Percentiles rank a stretch among this genome's conserved stretches.
Evolutionary conservation across 2,888 invertebrate species (phyloP).

Genomic region (Trissonchulus sp.): DNA sequence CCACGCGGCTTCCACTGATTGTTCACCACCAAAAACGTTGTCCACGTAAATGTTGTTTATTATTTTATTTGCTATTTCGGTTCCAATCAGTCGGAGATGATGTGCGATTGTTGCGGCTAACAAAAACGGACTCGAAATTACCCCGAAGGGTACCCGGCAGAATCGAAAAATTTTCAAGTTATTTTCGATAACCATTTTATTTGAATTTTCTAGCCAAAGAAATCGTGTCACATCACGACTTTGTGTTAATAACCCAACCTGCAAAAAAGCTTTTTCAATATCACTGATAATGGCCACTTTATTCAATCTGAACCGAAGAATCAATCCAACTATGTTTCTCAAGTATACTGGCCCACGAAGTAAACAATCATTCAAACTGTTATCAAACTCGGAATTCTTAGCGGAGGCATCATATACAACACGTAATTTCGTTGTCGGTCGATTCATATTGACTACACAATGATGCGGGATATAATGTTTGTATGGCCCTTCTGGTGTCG

Average conservation of each 20-base stretch:
- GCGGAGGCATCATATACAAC: constrained; percentile 40
- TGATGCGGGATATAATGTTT: constrained; percentile 36
- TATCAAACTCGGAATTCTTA: constrained; percentile 19
- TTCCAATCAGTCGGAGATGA: constrained; percentile 12
- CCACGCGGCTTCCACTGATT: background rate
- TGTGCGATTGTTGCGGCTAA: constrained; percentile 22
- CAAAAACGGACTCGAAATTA: constrained; percentile 34
- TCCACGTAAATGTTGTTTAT: constrained; percentile 36
- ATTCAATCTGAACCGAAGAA: constrained; percentile 35
- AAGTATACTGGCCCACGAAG: constrained; percentile 34
- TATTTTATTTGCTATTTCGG: constrained; percentile 20
- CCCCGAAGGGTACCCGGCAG: constrained; percentile 38
- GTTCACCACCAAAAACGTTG: constrained; percentile 27
- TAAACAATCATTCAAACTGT: constrained; percentile 37
- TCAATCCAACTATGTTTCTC: constrained; percentile 30
- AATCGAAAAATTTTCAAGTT: constrained; percentile 34
- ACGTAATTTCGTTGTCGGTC: constrained; percentile 38
- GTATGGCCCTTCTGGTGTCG: background rate
- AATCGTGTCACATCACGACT: constrained; percentile 35
- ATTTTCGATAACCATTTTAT: constrained; percentile 15
- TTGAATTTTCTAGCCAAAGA: constrained; percentile 32
- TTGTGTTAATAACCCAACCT: constrained; percentile 34
- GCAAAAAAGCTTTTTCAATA: no score
- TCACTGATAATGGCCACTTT: constrained; percentile 33
- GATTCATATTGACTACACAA: constrained; percentile 30